Base-by-base conservation (phyloP, 2,113 vertebrate genomes). In the Coracopsis vasa region DNA sequence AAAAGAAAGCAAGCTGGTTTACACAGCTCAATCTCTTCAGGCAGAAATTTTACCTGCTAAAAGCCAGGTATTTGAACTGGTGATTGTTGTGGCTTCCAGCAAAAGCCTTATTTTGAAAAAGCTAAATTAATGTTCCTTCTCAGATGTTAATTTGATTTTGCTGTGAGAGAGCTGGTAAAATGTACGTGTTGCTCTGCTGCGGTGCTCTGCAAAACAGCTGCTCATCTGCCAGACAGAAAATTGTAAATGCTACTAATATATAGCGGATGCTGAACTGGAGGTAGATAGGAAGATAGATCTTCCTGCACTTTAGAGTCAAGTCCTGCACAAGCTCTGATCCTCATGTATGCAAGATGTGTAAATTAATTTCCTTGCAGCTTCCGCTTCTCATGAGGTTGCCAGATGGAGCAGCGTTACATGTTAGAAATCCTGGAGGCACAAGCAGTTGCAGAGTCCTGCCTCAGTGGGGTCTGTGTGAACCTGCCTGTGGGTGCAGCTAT, bases 61-160 rank as follows among this genome's bases (percentile, higher is more conserved):
- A 81, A 95, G 13, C 45, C 79, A 20, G 14, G 27, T 27, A 78
- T 95, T 86, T 90, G 54, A 86, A 24, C 25, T 74, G 67, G 37
- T 42, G 23, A 74, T 88, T 94, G 54, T 86, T 90, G 67, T 96
- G 39, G 72, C 85, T 90, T 90, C 90, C 73, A 58, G 61, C 74
- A 85, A 97, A 80, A 95, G 39, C 61, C 48, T 42, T 87, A 56
- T 94, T 88, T 92, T 96, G 73, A 91, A 79, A 95, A 83, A 79
- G 20, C 27, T 42, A 84, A 95, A 93, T 88, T 75, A 92, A 41
- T 44, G 48, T 67, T 96, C 71, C 60, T 95, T 94, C 80, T 95
- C 0, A 0, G 91, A 90, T 94, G 81, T 79, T 95, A 94, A 88
- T 93, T 95, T 73, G 80, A 84, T 94, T 97, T 95, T 94, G 87